These are phyloP conservation scores for Agelas oroides DNA, from an alignment of 37 sponge, comb jelly and placozoan species.

Conservation along the genomic window DNA sequence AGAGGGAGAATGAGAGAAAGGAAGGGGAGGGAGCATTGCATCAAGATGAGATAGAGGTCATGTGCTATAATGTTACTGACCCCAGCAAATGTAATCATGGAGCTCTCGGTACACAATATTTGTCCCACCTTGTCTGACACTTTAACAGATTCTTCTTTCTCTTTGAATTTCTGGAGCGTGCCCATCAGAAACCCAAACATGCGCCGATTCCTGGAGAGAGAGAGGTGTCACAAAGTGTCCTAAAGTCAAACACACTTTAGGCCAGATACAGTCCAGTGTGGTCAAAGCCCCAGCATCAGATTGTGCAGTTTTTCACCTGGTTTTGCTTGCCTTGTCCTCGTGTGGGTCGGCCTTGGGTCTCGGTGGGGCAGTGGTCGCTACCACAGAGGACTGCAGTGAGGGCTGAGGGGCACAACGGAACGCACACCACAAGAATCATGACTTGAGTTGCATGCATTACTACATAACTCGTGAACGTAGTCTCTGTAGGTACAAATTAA, in stretches of 20 bases:
- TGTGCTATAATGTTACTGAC: too few species aligned
- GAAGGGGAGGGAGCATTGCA: too few species aligned
- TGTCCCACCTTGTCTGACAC: constrained; percentile 58
- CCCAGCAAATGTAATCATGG: too few species aligned
- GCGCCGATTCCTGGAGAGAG: constrained; percentile 73
- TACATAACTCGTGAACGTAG: too few species aligned
- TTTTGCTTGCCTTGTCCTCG: constrained; percentile 51
- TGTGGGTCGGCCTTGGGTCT: constrained; percentile 50
- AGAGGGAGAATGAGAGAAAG: background rate
- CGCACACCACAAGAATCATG: too few species aligned
- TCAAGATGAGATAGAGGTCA: too few species aligned
- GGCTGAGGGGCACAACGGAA: constrained; percentile 37
- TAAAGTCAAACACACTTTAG: too few species aligned
- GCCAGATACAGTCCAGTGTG: too few species aligned
- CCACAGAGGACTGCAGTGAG: constrained; percentile 74
- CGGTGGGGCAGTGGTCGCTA: constrained; percentile 55
- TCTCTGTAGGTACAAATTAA: background rate
- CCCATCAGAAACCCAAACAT: constrained; percentile 92
- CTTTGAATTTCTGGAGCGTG: constrained; percentile 84
- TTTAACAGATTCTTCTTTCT: constrained; percentile 32
- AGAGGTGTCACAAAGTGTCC: background rate
- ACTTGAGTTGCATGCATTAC: too few species aligned
- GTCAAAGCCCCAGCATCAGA: too few species aligned
- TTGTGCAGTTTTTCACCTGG: constrained; percentile 28
- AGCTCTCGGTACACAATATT: too few species aligned